Evolutionary conservation across 2,113 vertebrate species (phyloP).

Genomic region (Mustela nigripes): DNA sequence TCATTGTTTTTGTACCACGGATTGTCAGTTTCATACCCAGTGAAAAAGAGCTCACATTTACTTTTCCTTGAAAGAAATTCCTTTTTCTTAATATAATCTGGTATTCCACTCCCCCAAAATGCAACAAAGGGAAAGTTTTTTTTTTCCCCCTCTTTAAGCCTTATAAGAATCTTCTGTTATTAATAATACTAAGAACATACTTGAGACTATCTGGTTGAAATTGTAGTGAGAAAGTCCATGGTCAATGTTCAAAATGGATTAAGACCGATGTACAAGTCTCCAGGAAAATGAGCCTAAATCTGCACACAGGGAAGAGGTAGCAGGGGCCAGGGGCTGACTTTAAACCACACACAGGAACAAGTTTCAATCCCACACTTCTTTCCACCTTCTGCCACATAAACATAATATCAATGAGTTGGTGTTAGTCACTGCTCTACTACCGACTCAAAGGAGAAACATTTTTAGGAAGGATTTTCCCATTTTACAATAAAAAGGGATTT

Average conservation of each 20-base stretch:
- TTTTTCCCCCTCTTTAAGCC: background rate
- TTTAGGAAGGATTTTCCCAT: background rate
- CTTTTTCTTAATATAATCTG: background rate
- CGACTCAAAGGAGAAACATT: fast-evolving
- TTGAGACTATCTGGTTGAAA: background rate
- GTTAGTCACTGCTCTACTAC: background rate
- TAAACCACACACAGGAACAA: background rate
- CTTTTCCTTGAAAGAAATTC: conserved; percentile 3
- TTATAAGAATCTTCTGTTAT: background rate
- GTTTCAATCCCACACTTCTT: fast-evolving
- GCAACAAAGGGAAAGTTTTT: background rate
- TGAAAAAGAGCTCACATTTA: background rate
- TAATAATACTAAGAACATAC: background rate
- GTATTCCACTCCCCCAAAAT: background rate
- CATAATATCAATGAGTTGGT: background rate
- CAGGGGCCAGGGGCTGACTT: no score
- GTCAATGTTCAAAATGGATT: background rate
- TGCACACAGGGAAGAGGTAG: background rate
- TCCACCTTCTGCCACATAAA: fast-evolving
- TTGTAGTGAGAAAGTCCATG: background rate
- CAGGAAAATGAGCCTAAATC: background rate
- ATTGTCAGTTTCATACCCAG: conserved; percentile 3
- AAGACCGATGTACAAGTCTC: background rate
- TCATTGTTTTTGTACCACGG: background rate
- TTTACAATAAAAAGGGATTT: background rate